Base-by-base conservation (phyloP, 2,888 invertebrate genomes). In the Ornithoptera priamus region DNA sequence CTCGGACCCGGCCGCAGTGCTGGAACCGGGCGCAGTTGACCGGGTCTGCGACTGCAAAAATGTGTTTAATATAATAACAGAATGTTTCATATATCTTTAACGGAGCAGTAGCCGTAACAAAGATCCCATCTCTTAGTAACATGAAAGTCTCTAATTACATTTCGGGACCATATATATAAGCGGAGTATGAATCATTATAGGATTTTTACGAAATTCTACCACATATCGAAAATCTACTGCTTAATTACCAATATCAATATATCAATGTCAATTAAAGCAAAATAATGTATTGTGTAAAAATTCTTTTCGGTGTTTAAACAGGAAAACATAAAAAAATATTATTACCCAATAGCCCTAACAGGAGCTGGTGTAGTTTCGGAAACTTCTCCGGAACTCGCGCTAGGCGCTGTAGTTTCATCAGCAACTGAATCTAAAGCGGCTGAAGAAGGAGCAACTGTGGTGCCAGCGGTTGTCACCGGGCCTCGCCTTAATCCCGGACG, bases 1-100 rank as follows among this genome's bases (percentile, higher is more conserved):
- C 95, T 93, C 2, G 95, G 94, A 2, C 95, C 95, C 0, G 95
- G 95, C 69, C 95, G 90, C 65, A 95, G 87, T 0, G 95, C 93
- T 66, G 73, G 69, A 10, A 76, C 76, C 1, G 89, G 89, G 57
- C 95, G 83, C 1, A 90, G 75, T 57, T 71, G 70, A 8, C 89
- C 89, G 0, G 91, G 92, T 59, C 90, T 81, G 71, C 90, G 89
- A 67, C 91, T 91, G 72, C 15, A 64, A 60, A 46, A 58, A 46
- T 53, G 18, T 6, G 7, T 6, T n/a, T 18, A 53, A 53, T 0
- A 18, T n/a, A 53, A 53, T n/a, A 53, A 53, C 15, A 50, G 5
- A 50, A n/a, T 53, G 12, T 46, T 46, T 10, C 2, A 46, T 18
- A n/a, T 53, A 53, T 18, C 50, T 2, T 15, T 17, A 50, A 17